Evolutionary conservation across 2,888 invertebrate species (phyloP), one percentile per base, ranked within the genome.

Genomic region (Cheilosia vulpina): DNA sequence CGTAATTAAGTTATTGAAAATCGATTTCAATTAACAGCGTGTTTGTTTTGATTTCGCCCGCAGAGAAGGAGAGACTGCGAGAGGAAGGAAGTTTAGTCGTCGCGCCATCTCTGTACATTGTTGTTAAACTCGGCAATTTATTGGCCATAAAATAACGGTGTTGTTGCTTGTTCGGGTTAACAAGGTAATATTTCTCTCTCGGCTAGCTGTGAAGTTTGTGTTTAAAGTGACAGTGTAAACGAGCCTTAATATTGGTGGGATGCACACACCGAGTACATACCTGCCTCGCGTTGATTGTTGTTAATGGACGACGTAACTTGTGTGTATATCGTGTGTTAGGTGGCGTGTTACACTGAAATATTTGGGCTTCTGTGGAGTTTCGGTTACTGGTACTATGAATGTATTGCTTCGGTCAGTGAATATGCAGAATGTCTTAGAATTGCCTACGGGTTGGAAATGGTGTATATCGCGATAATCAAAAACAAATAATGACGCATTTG

Each of bases 401-500:
- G 31, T 15, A 50, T 50, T 43, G 11, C 21, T 43, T 17, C 5
- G 34, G 19, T 60, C 41, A 5, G 53, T 75, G 53, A 73, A 60
- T 38, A 75, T 71, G 80, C 50, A 57, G 52, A 76, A 80, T 60
- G 55, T 19, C 58, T 66, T 41, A 45, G 45, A 66, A 83, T 75
- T 58, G 47, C 50, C 63, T 31, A 75, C 63, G 57, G 57, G 21
- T 60, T 66, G 81, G 76, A 71, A 77, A 68, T 76, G 81, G 62
- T 77, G 81, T 58, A 34, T 24, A 68, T 77, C 80, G 53, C 60
- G 69, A 66, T 80, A 76, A 76, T 55, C 62, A 76, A 57, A 77
- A 72, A 50, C 62, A 52, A 87, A 88, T 85, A 71, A 95, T 96
- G 96, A 96, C 96, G 93, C 95, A 96, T 93, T 95, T 95, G 92